Percentiles rank a stretch among this genome's conserved stretches.
These are phyloP conservation scores for Okapia johnstoni DNA, from an alignment of 2,113 vertebrate genomes.

Conservation along the genomic window DNA sequence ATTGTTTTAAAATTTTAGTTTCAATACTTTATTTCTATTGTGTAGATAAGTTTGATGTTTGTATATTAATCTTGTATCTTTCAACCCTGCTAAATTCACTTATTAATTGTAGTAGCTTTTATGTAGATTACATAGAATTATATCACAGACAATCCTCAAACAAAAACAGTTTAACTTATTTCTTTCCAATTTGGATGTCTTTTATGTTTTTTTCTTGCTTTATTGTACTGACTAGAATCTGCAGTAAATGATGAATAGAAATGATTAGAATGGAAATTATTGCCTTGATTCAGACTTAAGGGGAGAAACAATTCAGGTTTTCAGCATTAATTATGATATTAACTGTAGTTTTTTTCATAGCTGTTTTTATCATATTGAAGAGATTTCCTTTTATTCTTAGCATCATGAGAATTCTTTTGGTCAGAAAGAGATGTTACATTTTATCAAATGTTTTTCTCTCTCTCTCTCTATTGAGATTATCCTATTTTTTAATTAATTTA, in stretches of 20 bases:
- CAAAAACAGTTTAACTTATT: not conserved
- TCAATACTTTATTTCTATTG: not conserved
- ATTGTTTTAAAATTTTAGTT: not conserved
- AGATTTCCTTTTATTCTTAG: not conserved
- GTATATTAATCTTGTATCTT: not conserved
- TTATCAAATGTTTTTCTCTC: not conserved
- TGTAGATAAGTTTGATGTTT: not conserved
- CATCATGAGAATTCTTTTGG: not conserved
- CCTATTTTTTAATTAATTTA: not conserved
- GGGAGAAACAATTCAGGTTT: not conserved
- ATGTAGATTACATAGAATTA: not conserved
- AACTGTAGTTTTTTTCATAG: not conserved
- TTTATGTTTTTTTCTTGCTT: not conserved
- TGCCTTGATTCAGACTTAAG: not conserved
- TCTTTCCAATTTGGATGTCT: not conserved
- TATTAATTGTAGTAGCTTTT: not conserved
- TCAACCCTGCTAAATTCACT: not conserved
- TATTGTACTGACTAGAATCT: not conserved
- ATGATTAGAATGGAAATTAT: not conserved
- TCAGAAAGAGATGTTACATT: not conserved
- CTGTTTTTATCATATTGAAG: not conserved
- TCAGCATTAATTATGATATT: not conserved
- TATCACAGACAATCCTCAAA: not conserved
- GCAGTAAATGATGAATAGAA: not conserved
- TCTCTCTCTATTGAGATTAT: not conserved